Conservation (phyloP, 2,797 vertebrate species). For the Bradypodion ventrale region DNA sequence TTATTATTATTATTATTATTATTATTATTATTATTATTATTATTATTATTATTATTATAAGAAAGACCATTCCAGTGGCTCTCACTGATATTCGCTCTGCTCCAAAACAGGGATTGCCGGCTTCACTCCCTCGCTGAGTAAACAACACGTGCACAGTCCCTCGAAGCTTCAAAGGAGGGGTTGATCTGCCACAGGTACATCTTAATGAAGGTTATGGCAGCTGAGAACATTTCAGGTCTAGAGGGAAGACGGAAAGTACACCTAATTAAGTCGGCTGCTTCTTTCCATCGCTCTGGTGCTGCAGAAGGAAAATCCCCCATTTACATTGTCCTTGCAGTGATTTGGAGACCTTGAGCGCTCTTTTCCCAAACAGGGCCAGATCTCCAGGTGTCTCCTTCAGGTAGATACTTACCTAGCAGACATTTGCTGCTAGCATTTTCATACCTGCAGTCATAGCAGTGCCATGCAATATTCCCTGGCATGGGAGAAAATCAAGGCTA, state of each 20-base stretch:
- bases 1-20: too few species aligned
- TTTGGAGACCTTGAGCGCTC: background rate
- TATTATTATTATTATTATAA: too few species aligned
- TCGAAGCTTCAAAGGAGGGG: conserved; percentile 29
- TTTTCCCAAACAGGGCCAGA: background rate
- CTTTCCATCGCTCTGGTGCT: background rate
- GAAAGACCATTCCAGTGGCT: background rate
- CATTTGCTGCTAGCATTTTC: background rate
- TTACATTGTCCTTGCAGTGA: background rate
- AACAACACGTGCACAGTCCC: background rate
- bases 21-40: too few species aligned
- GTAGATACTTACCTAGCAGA: too few species aligned
- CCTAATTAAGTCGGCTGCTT: background rate
- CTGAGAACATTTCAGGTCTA: conserved; percentile 45
- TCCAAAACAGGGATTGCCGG: background rate
- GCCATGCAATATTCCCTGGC: background rate
- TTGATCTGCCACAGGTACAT: conserved; percentile 20
- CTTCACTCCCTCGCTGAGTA: background rate
- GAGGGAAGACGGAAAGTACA: conserved; percentile 21
- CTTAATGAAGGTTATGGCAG: conserved; percentile 53
- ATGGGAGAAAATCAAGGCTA: too few species aligned
- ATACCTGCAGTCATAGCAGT: background rate
- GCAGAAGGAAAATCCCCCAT: background rate
- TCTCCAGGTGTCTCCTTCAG: background rate
- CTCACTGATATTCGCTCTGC: background rate